These are phyloP conservation scores for Mastacembelus armatus DNA, from an alignment of 2,797 vertebrate genomes.

Conservation along the genomic window DNA sequence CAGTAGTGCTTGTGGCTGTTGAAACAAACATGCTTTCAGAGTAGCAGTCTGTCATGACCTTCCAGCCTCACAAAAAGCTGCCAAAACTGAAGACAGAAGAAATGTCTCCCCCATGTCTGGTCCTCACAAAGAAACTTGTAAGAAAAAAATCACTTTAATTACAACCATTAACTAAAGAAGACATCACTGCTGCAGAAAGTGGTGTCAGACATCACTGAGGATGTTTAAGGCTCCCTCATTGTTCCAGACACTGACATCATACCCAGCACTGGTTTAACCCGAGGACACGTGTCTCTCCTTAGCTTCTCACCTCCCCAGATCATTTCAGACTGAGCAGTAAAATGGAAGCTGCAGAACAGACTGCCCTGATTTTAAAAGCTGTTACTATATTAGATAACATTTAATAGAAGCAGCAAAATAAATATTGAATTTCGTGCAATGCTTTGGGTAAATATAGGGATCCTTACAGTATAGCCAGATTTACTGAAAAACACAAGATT, in stretches of 20 bases:
- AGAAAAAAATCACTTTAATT: not conserved
- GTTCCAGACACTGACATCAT: conserved; percentile 23
- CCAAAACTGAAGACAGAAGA: not conserved
- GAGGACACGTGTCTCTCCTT: not conserved
- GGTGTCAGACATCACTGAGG: not conserved
- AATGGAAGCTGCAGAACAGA: not conserved
- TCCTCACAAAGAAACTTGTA: not conserved
- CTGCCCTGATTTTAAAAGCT: not conserved
- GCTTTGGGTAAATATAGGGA: not conserved
- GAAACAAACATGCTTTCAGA: conserved; percentile 10
- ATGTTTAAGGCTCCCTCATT: conserved; percentile 4
- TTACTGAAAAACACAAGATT: not conserved
- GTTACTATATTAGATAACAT: not conserved
- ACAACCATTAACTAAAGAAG: not conserved
- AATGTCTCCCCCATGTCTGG: conserved; percentile 1
- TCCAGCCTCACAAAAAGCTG: not conserved
- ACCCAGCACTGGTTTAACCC: not conserved
- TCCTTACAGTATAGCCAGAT: not conserved
- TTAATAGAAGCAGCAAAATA: not conserved
- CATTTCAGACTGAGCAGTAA: not conserved
- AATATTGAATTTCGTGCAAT: not conserved
- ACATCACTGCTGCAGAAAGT: not conserved
- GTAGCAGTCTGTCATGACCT: not conserved
- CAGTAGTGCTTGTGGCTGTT: conserved; percentile 18
- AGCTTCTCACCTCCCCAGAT: not conserved